Percentiles rank a stretch among this genome's conserved stretches.
Evolutionary conservation across 1,140 invertebrate genomes (phyloP).

Genomic region (Hyphantria cunea): DNA sequence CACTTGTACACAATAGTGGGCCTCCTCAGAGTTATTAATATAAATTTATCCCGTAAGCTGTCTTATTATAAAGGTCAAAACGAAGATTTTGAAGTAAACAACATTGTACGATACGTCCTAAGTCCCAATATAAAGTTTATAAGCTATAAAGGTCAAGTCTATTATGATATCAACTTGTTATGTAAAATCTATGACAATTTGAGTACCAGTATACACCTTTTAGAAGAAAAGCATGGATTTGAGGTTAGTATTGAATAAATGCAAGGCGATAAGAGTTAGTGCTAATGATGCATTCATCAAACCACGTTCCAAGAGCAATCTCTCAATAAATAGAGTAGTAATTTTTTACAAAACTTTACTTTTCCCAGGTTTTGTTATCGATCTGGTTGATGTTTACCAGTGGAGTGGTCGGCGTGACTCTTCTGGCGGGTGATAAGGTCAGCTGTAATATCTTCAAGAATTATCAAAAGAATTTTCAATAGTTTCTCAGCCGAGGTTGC

Average conservation of each 20-base stretch:
- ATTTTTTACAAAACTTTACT: too few relatives aligned
- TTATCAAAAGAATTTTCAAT: too few relatives aligned
- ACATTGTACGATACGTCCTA: slow-evolving; percentile 38
- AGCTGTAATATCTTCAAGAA: slow-evolving; percentile 28
- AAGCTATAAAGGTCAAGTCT: slow-evolving; percentile 15
- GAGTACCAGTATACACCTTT: slow-evolving; percentile 42
- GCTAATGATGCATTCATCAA: not conserved
- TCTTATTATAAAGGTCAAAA: slow-evolving; percentile 18
- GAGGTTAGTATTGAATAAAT: slow-evolving; percentile 43
- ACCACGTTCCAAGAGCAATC: too few relatives aligned
- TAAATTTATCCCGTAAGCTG: slow-evolving; percentile 37
- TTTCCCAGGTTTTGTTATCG: slow-evolving; percentile 56
- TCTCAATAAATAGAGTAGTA: too few relatives aligned
- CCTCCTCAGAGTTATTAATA: slow-evolving; percentile 52
- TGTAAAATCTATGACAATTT: slow-evolving; percentile 60
- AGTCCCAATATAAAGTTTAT: slow-evolving; percentile 45
- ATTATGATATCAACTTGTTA: slow-evolving; percentile 45
- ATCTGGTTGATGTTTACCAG: slow-evolving; percentile 65
- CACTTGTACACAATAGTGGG: slow-evolving; percentile 54
- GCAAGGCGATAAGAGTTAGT: not conserved
- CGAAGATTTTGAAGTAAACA: slow-evolving; percentile 4
- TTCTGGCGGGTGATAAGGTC: slow-evolving; percentile 50
- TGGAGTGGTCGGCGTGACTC: slow-evolving; percentile 50
- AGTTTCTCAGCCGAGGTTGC: too few relatives aligned
- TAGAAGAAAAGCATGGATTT: slow-evolving; percentile 55